Evolutionary conservation across 2,888 invertebrate species (phyloP).

Genomic region (Schizotus pectinicornis): DNA sequence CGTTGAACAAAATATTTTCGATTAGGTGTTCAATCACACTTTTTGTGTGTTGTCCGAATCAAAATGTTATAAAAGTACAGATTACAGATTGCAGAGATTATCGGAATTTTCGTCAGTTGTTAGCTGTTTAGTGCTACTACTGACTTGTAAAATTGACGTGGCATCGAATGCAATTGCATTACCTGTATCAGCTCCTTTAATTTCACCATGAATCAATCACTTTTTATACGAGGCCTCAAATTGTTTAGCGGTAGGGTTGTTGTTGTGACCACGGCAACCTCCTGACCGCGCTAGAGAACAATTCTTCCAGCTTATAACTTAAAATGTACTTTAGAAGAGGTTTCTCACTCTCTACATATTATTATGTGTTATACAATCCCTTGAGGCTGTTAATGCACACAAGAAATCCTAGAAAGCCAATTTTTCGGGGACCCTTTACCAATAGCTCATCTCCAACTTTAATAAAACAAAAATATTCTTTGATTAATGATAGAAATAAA

Average conservation of each 20-base stretch:
- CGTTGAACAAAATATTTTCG: too few relatives aligned
- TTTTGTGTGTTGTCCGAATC: too few relatives aligned
- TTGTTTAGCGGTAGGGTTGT: slow-evolving; percentile 3
- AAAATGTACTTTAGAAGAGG: too few relatives aligned
- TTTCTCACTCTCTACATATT: too few relatives aligned
- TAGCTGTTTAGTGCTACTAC: too few relatives aligned
- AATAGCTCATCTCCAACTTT: background rate
- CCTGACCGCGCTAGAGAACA: background rate
- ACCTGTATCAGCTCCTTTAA: background rate
- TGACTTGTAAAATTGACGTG: background rate
- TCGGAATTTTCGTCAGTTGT: too few relatives aligned
- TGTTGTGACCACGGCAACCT: background rate
- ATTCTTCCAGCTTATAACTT: too few relatives aligned
- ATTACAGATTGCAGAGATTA: too few relatives aligned
- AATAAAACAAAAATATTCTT: too few relatives aligned
- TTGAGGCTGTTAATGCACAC: background rate
- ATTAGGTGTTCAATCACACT: too few relatives aligned
- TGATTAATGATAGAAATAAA: too few relatives aligned
- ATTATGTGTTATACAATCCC: background rate
- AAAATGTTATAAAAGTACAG: too few relatives aligned
- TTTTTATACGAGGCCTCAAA: slow-evolving; percentile 1
- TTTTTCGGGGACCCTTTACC: background rate
- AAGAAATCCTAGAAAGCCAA: background rate
- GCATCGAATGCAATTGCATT: background rate
- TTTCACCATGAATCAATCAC: background rate